Conservation (phyloP, 2,797 vertebrate genomes). For the Cephalopachus bancanus region DNA sequence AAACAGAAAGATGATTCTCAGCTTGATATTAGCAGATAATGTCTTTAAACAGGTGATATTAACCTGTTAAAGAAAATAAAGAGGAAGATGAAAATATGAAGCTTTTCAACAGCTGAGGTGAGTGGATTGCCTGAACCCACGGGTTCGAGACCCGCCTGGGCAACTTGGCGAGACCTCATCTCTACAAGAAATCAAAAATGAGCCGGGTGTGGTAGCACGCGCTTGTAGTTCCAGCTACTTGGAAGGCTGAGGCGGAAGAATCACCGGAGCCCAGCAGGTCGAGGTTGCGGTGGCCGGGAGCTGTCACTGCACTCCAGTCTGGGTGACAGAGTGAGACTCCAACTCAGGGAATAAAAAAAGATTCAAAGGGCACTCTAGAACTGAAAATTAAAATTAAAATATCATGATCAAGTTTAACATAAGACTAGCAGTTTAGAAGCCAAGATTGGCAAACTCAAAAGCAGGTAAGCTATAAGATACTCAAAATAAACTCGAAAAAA, state of each 20-base stretch:
- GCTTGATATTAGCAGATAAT: not conserved
- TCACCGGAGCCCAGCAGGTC: too few relatives aligned
- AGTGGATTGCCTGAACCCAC: too few relatives aligned
- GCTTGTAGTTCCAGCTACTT: too few relatives aligned
- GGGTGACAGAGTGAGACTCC: too few relatives aligned
- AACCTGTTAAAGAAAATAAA: not conserved
- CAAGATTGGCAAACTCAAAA: not conserved
- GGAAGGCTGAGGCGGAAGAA: too few relatives aligned
- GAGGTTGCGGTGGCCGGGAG: too few relatives aligned
- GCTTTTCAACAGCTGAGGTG: not conserved
- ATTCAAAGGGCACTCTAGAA: not conserved
- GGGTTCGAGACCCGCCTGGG: too few relatives aligned
- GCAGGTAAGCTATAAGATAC: not conserved
- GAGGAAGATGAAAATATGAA: not conserved
- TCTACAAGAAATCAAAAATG: too few relatives aligned
- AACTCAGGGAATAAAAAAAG: too few relatives aligned
- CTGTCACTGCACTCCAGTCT: too few relatives aligned
- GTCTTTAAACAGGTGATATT: not conserved
- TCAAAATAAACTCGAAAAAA: not conserved
- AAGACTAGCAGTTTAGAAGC: not conserved
- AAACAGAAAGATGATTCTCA: not conserved
- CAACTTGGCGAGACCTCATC: too few relatives aligned
- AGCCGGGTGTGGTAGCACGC: too few relatives aligned
- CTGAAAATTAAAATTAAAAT: constrained; percentile 31
- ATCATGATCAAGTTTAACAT: not conserved